phyloP scores from a whole-genome alignment of 2,888 invertebrate species.

The Smittia sp. region DNA sequence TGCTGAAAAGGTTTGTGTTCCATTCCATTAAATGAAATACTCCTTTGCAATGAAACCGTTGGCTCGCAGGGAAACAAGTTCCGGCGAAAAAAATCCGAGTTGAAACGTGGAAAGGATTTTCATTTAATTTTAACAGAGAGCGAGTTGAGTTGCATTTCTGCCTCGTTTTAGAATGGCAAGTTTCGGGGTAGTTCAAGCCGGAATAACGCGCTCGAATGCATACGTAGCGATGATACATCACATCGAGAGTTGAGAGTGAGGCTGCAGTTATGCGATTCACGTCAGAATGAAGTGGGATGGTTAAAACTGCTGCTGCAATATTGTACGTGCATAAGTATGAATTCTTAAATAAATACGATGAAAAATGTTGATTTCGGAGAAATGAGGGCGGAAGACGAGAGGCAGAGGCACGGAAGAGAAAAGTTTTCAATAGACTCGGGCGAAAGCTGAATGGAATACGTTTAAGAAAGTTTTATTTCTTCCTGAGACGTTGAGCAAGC shows the following conservation, averaged over 20 bases:
- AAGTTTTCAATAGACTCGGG: conserved; percentile 23
- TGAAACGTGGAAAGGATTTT: background rate
- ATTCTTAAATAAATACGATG: conserved; percentile 34
- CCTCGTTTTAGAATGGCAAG: too few species aligned
- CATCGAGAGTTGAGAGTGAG: background rate
- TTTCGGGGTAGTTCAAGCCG: background rate
- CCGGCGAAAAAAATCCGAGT: background rate
- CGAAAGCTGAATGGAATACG: background rate
- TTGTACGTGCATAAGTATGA: conserved; percentile 41
- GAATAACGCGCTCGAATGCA: background rate
- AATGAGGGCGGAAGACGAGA: background rate
- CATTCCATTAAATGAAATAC: background rate
- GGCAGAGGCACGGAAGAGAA: background rate
- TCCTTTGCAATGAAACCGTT: too few species aligned
- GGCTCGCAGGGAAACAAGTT: too few species aligned
- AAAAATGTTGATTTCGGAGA: conserved; percentile 27
- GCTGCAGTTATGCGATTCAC: conserved; percentile 14
- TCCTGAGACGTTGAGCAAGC: too few species aligned
- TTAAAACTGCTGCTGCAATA: conserved; percentile 32
- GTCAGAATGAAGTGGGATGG: background rate
- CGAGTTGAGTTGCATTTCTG: background rate
- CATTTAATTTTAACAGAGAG: background rate
- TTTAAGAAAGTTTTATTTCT: background rate
- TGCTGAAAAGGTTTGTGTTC: background rate
- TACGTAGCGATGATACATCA: background rate